phyloP scores from a whole-genome alignment of 2,888 invertebrate genomes.

The Thecophora atra region DNA sequence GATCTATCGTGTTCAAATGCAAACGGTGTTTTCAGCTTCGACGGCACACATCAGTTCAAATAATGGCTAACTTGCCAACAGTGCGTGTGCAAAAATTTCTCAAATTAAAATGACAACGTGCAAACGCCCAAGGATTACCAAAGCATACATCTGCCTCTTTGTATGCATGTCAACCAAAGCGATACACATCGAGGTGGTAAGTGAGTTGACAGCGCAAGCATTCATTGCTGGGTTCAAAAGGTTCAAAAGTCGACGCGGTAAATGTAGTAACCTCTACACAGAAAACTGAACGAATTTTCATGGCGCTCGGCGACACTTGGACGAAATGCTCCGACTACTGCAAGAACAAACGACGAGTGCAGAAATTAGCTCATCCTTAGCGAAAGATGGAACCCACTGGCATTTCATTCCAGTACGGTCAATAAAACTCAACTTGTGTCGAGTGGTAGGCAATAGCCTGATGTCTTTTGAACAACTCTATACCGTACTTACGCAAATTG shows the following conservation, averaged over 20 bases:
- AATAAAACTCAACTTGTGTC: no score
- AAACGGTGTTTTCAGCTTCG: constrained; percentile 31
- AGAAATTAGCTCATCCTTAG: background rate
- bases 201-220: constrained; percentile 40
- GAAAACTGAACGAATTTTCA: constrained; percentile 43
- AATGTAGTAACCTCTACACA: constrained; percentile 36
- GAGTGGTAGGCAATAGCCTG: no score
- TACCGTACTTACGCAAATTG: constrained; percentile 42
- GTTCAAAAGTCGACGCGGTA: constrained; percentile 39
- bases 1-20: constrained; percentile 23
- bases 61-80: constrained; percentile 38
- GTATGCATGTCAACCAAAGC: constrained; percentile 42
- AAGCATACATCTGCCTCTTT: constrained; percentile 44
- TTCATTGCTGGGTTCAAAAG: constrained; percentile 44
- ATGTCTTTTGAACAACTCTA: constrained; percentile 39
- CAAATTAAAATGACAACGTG: constrained; percentile 14
- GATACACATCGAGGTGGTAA: constrained; percentile 44
- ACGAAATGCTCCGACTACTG: constrained; percentile 36
- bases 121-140: constrained; percentile 14
- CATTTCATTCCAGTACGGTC: constrained; percentile 42
- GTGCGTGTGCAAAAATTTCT: constrained; percentile 27
- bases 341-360: constrained; percentile 22
- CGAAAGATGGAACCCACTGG: constrained; percentile 27
- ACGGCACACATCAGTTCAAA: constrained; percentile 24
- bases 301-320: constrained; percentile 29